Evolutionary conservation across 2,888 invertebrate species (phyloP).

Genomic region (Drosophila vallismaia): DNA sequence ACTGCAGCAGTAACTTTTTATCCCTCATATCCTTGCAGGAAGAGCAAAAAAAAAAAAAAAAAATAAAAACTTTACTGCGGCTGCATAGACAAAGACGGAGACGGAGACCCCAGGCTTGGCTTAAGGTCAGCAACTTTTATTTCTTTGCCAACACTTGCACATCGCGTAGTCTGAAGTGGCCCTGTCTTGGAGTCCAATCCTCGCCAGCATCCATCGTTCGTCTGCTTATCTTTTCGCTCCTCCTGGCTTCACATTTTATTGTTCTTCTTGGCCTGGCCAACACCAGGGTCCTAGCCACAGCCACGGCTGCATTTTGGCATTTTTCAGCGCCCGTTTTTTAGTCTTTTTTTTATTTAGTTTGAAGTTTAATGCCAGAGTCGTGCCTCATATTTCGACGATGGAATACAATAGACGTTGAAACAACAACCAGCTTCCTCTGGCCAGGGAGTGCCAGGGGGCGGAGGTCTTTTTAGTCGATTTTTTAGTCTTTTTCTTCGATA

Average conservation of each 20-base stretch:
- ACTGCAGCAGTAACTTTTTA: constrained; percentile 48
- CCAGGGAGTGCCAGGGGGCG: constrained; percentile 72
- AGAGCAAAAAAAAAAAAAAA: constrained; percentile 28
- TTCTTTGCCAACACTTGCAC: constrained; percentile 79
- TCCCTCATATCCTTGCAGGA: constrained; percentile 64
- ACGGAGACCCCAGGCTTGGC: constrained; percentile 51
- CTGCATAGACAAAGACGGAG: constrained; percentile 74
- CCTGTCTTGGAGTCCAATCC: background rate
- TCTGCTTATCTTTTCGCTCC: constrained; percentile 70
- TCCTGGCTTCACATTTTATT: constrained; percentile 60
- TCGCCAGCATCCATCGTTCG: constrained; percentile 34
- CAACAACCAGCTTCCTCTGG: constrained; percentile 32
- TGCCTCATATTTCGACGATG: constrained; percentile 79
- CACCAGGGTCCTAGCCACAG: constrained; percentile 56
- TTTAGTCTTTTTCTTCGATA: constrained; percentile 13
- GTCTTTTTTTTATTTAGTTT: constrained; percentile 40
- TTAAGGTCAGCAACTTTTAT: constrained; percentile 79
- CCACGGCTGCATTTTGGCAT: constrained; percentile 75
- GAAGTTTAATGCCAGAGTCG: constrained; percentile 80
- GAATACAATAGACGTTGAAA: constrained; percentile 64
- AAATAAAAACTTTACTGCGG: constrained; percentile 55
- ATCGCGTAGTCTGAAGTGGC: constrained; percentile 56
- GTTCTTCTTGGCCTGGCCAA: constrained; percentile 77
- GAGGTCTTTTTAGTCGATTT: constrained; percentile 58
- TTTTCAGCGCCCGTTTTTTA: constrained; percentile 69